phyloP scores from a whole-genome alignment of 2,113 vertebrate genomes.

The Bos javanicus region DNA sequence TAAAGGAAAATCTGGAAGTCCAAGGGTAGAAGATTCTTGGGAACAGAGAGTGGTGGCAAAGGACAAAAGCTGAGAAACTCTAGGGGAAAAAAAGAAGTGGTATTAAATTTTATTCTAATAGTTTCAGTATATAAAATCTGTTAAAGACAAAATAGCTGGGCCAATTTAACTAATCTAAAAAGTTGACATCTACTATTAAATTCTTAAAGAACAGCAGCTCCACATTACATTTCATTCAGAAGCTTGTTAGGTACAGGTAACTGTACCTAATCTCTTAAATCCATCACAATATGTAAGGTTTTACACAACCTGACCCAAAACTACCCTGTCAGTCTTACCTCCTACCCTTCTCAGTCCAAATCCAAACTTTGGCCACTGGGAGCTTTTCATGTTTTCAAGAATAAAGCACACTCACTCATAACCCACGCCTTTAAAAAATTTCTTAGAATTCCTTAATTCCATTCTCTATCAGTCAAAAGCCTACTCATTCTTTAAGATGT shows the following conservation, averaged over 20 bases:
- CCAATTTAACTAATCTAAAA: neutral
- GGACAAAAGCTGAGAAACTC: conserved; percentile 94
- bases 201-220: neutral
- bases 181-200: neutral
- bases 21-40: conserved; percentile 91
- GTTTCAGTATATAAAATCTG: neutral
- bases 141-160: neutral
- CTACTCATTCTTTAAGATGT: neutral
- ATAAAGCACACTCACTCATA: neutral
- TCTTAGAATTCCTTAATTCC: neutral
- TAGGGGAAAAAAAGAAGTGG: conserved; percentile 73
- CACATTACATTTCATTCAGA: neutral
- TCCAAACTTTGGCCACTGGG: neutral
- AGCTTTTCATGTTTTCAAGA: neutral
- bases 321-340: neutral
- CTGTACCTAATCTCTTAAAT: neutral
- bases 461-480: conserved; percentile 17
- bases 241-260: neutral
- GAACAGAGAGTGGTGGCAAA: conserved; percentile 95
- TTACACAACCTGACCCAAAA: neutral
- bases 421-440: neutral
- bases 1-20: conserved; percentile 96
- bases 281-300: neutral
- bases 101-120: conserved; percentile 43
- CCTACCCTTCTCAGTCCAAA: neutral